These are phyloP conservation scores for Aphidius colemani DNA, from an alignment of 2,888 invertebrate species.

Conservation along the genomic window DNA sequence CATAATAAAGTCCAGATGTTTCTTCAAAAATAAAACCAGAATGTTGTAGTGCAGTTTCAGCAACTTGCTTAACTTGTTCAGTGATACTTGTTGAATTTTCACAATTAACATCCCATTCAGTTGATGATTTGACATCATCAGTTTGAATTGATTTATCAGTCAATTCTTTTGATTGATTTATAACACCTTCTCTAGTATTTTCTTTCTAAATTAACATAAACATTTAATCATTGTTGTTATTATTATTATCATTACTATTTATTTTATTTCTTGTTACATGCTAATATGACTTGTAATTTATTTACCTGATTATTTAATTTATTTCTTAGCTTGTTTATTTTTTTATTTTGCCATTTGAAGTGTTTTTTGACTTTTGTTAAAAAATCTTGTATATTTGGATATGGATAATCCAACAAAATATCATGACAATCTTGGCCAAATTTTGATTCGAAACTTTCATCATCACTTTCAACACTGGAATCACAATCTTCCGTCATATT, in stretches of 20 bases:
- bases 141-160: conserved; percentile 48
- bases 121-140: conserved; percentile 40
- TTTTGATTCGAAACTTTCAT: conserved; percentile 31
- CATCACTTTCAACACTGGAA: not conserved
- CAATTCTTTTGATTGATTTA: conserved; percentile 44
- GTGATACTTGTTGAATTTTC: conserved; percentile 62
- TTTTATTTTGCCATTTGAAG: conserved; percentile 65
- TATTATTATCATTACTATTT: too few species aligned
- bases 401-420: conserved; percentile 65
- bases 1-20: conserved; percentile 86
- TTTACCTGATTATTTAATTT: conserved; percentile 64
- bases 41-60: conserved; percentile 74
- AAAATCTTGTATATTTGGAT: conserved; percentile 66
- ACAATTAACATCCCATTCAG: conserved; percentile 41
- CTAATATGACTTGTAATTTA: conserved; percentile 2
- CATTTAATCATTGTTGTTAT: not conserved
- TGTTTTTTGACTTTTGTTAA: conserved; percentile 65
- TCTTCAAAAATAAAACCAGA: conserved; percentile 85
- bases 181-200: conserved; percentile 1
- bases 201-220: conserved; percentile 33
- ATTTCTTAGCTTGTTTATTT: conserved; percentile 66
- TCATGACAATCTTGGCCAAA: conserved; percentile 40
- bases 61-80: conserved; percentile 78
- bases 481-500: conserved; percentile 12
- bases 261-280: too few species aligned